Base-by-base conservation (phyloP, 30 jellyfish, hydroid and myxozoan species). In the Rhopilema esculentum region DNA sequence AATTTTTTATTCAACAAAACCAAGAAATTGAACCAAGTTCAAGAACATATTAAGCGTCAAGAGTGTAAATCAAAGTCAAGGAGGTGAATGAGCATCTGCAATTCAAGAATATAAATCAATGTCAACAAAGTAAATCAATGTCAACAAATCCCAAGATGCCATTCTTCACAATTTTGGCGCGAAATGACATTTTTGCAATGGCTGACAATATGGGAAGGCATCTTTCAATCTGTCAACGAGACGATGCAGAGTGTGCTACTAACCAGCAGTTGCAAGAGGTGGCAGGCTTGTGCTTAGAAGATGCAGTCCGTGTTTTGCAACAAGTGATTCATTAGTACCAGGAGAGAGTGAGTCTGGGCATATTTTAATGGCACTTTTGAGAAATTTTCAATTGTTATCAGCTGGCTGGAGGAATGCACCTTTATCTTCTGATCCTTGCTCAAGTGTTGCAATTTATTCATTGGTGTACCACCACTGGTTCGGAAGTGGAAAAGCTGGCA, bases 91-190 rank as follows among this genome's bases (percentile, higher is more conserved):
- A 75, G 52, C 72, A 75, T 16, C 22, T 31, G 20, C 64, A 48
- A 40, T 69, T 75, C 86, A 75, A 75, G 72, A 52, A 6, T n/a
- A 75, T 24, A 18, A 75, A 28, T 75, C 86, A 75, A 75, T 24
- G 69, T 75, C 73, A 75, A 75, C 72, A 79, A 53, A 52, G 77
- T 79, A n/a, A 26, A 26, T 79, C 79, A 79, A 26, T 66, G 89
- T 79, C 89, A 79, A 79, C 79, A 79, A 79, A 79, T 79, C 89
- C 89, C 79, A 53, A 26, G 89, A 79, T 79, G 89, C 89, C 67
- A 79, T 79, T 26, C 79, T 57, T 63, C 67, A 26, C 32, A 63
- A 26, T 79, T 79, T 79, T 79, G 89, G 89, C 89, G 79, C 67
- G 72, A 79, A 79, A 79, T 40, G 57, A 40, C 57, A 40, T 40